Conservation (phyloP, 2,797 vertebrate genomes). For the Sebastes umbrosus region DNA sequence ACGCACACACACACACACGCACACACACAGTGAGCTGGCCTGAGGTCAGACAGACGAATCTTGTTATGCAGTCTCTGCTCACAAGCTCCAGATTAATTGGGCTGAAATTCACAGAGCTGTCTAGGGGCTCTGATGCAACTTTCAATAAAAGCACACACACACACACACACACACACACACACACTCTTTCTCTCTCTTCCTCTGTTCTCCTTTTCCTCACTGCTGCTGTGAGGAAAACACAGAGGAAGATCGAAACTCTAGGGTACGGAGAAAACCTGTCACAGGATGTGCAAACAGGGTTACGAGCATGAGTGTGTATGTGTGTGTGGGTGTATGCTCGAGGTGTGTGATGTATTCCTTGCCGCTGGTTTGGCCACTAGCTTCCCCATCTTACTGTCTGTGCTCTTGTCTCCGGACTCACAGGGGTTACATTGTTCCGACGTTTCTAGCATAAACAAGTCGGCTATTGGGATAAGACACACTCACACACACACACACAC, state of each 20-base stretch:
- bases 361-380: conserved; percentile 27
- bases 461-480: background rate
- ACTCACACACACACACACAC: background rate
- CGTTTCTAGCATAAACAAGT: conserved; percentile 24
- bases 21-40: conserved; percentile 48
- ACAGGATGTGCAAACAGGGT: conserved; percentile 22
- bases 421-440: conserved; percentile 22
- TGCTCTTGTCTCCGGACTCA: conserved; percentile 16
- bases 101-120: conserved; percentile 72
- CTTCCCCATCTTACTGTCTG: conserved; percentile 15
- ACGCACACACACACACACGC: conserved; percentile 15
- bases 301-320: background rate
- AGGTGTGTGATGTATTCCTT: conserved; percentile 31
- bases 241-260: conserved; percentile 38
- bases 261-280: conserved; percentile 30
- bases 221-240: conserved; percentile 27
- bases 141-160: conserved; percentile 43
- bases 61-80: conserved; percentile 68
- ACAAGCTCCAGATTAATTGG: conserved; percentile 76
- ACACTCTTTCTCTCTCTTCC: background rate
- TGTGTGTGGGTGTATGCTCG: background rate
- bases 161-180: background rate
- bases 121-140: conserved; percentile 70
- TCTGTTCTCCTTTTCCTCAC: conserved; percentile 16
- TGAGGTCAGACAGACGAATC: conserved; percentile 65